Evolutionary conservation across 30 jellyfish, hydroid and myxozoan genomes (phyloP).

Genomic region (Clytia hemisphaerica): DNA sequence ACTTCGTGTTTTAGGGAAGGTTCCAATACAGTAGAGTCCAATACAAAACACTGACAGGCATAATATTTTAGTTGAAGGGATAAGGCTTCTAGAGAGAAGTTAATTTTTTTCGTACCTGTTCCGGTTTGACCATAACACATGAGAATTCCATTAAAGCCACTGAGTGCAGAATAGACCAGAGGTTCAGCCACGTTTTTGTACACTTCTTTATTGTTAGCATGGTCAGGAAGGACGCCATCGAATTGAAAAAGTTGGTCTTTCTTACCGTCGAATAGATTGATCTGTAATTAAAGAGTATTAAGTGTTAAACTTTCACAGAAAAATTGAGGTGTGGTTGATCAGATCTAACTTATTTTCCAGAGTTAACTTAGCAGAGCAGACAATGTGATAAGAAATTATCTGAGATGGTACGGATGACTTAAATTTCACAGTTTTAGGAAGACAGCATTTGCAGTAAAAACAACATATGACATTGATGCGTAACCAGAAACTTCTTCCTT

Average conservation of each 20-base stretch:
- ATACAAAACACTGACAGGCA: not conserved
- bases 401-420: too few species aligned
- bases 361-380: too few species aligned
- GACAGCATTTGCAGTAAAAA: too few species aligned
- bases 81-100: not conserved
- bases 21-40: not conserved
- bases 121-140: slow-evolving; percentile 98
- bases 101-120: slow-evolving; percentile 45
- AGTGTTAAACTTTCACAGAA: too few species aligned
- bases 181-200: slow-evolving; percentile 82
- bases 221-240: slow-evolving; percentile 68
- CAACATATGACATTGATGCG: too few species aligned
- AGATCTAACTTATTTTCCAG: too few species aligned
- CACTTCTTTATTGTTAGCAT: slow-evolving; percentile 69
- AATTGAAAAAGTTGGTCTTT: slow-evolving; percentile 67
- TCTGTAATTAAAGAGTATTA: slow-evolving; percentile 16
- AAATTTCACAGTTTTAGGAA: too few species aligned
- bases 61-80: not conserved
- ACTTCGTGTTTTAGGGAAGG: too few species aligned
- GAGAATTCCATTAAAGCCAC: slow-evolving; percentile 91
- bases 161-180: slow-evolving; percentile 68
- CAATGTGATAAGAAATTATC: too few species aligned
- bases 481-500: too few species aligned
- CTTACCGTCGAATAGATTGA: slow-evolving; percentile 71
- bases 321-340: too few species aligned